Base-by-base conservation (phyloP, 2,888 invertebrate species). In the Eulithis prunata region DNA sequence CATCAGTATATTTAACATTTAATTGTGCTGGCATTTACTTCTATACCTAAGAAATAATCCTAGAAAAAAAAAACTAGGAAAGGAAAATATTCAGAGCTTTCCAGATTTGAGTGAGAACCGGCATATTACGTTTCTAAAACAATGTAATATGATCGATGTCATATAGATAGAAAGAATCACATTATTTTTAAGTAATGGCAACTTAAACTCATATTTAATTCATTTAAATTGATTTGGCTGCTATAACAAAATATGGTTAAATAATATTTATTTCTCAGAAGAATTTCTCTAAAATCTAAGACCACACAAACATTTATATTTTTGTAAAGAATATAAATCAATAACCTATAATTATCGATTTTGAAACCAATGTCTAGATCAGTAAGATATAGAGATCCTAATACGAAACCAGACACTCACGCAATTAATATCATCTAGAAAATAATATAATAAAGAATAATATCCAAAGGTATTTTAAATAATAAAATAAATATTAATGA, bases 11-110 rank as follows among this genome's bases (percentile, higher is more conserved):
- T 66, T 64, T 65, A 66, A 64, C 53, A 38, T 62, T 69, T 70
- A 62, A 66, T 69, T 66, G 59, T 36, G 47, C 52, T 64, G 66
- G 62, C 66, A 66, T 69, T 66, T 61, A 69, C 64, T 71, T 68
- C 66, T 62, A 58, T 64, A 64, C 64, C 10, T 41, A 38, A 38
- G 3, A 38, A 38, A 38, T 5, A 8, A 38, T 38, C 8, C 38
- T 38, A 1, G 6, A 7, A 38, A 8, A 5, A 38, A 7, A 8
- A 38, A 38, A 38, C 6, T 38, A 10, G 8, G 8, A 41, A 41
- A 41, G 10, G 41, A 8, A 41, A 11, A 10, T 41, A 2, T 41
- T 1, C 4, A 6, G 1, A 41, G 10, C 7, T 41, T 41, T 41
- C 6, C 6, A 32, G 5, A 3, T 4, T 3, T 32, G 21, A 32